Percentiles rank a stretch among this genome's conserved stretches.
These are phyloP conservation scores for Stictocephala bisonia DNA, from an alignment of 2,888 invertebrate species.

Conservation along the genomic window DNA sequence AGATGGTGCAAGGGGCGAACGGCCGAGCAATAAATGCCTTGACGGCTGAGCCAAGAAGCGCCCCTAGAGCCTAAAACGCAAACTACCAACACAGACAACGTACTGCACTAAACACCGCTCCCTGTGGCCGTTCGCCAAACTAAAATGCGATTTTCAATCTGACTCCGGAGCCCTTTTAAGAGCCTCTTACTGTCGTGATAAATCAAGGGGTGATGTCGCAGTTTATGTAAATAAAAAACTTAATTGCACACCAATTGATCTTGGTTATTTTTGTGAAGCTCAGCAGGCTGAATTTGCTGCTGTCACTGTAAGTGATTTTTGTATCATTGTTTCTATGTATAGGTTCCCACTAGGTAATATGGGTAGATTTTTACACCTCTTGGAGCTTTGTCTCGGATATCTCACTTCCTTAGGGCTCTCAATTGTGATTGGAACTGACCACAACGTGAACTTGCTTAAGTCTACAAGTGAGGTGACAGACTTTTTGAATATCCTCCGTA, in stretches of 20 bases:
- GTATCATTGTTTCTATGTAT: constrained; percentile 22
- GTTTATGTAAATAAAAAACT: not conserved
- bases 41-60: no score
- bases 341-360: constrained; percentile 3
- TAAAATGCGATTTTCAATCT: no score
- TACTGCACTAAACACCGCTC: no score
- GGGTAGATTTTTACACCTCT: not conserved
- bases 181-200: not conserved
- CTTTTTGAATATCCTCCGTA: constrained; percentile 22
- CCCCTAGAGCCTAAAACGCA: no score
- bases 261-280: not conserved
- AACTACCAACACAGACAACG: no score
- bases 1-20: no score
- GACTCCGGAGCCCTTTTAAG: no score
- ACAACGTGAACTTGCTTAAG: constrained; percentile 4
- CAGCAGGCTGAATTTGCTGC: constrained; percentile 17
- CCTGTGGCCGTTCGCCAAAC: no score
- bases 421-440: constrained; percentile 16
- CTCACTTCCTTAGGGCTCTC: not conserved
- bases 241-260: not conserved
- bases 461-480: not conserved
- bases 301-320: not conserved
- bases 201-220: constrained; percentile 5
- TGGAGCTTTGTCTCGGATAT: not conserved
- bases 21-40: no score